Conservation (phyloP, 2,113 vertebrate species). For the Pogona vitticeps region DNA sequence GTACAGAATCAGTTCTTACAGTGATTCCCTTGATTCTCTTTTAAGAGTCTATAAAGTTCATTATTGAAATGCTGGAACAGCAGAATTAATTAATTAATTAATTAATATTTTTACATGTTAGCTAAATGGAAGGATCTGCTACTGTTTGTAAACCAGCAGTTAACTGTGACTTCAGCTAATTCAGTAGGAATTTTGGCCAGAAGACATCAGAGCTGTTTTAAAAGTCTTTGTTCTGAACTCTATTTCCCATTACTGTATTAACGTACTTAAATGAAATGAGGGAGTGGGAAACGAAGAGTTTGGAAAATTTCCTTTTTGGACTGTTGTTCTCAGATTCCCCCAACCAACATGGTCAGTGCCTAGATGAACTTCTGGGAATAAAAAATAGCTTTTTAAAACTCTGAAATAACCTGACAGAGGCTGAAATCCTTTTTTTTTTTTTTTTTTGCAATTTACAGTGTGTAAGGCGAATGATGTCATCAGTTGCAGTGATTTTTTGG, state of each 20-base stretch:
- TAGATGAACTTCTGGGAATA: too few relatives aligned
- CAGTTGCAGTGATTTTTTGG: too few relatives aligned
- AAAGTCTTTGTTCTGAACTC: not conserved
- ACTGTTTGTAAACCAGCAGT: not conserved
- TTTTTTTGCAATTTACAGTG: too few relatives aligned
- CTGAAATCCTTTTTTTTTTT: too few relatives aligned
- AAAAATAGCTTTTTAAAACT: too few relatives aligned
- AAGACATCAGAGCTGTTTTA: not conserved
- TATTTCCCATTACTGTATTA: not conserved
- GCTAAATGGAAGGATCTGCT: not conserved
- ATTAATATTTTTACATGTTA: not conserved
- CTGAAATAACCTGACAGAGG: too few relatives aligned
- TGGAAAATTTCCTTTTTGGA: too few relatives aligned
- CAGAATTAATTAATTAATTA: not conserved
- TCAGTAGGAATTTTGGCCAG: not conserved
- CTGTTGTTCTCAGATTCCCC: too few relatives aligned
- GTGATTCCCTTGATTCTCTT: not conserved
- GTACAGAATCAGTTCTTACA: slow-evolving; percentile 4
- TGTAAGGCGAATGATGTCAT: too few relatives aligned
- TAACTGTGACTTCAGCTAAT: not conserved
- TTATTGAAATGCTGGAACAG: not conserved
- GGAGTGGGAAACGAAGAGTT: too few relatives aligned
- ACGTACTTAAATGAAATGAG: not conserved
- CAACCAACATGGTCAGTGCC: too few relatives aligned
- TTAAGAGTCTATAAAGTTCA: not conserved